Evolutionary conservation across 2,113 vertebrate species (phyloP).

Genomic region (Synodontis membranacea): DNA sequence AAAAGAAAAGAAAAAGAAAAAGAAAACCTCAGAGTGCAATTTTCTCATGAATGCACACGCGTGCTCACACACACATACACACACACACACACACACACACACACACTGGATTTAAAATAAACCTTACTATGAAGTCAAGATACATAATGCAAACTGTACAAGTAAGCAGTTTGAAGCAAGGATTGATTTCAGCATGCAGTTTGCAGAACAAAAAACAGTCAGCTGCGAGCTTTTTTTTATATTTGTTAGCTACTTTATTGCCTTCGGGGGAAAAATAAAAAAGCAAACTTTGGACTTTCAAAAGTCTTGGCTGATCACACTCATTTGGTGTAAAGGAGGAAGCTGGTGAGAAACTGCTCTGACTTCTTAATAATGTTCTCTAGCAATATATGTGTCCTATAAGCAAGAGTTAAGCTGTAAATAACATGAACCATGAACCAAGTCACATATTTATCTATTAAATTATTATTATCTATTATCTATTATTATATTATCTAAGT

Average conservation of each 20-base stretch:
- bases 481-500: no score
- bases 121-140: background rate
- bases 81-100: background rate
- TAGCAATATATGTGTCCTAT: background rate
- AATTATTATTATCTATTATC: no score
- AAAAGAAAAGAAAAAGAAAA: background rate
- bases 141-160: background rate
- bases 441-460: background rate
- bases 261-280: background rate
- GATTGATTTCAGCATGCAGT: background rate
- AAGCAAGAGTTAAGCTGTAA: background rate
- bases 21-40: background rate
- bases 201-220: background rate
- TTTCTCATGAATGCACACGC: constrained; percentile 3
- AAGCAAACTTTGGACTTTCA: background rate
- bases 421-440: background rate
- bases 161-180: background rate
- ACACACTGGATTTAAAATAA: background rate
- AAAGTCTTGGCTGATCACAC: background rate
- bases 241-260: background rate
- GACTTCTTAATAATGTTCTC: background rate
- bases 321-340: background rate
- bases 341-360: background rate
- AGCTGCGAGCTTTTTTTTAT: background rate
- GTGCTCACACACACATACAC: background rate